Base-by-base conservation (phyloP, 2,888 invertebrate species). In the Carcina quercana region DNA sequence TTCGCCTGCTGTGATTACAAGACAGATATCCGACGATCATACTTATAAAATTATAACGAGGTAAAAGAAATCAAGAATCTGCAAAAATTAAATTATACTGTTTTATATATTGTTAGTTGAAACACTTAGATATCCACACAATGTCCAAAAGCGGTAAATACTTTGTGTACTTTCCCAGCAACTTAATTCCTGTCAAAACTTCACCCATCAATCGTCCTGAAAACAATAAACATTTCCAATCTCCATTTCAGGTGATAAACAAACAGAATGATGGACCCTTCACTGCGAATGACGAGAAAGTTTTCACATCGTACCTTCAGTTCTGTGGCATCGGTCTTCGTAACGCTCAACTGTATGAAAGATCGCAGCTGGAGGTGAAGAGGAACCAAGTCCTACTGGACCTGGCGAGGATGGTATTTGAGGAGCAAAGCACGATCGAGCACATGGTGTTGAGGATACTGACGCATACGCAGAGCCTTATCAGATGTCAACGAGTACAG, bases 261-360 rank as follows among this genome's bases (percentile, higher is more conserved):
- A 95, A 95, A 84, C 89, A 93, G 52, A 92, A 91, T 65, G 93
- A 94, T 57, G 88, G 91, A 38, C 90, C 91, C 38, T 95, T 95
- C 79, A 94, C 94, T 32, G 79, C 88, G 40, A 89, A 90, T 65
- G 98, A 98, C 80, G 97, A 97, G 84, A 87, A 94, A 70, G 91
- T 97, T 34, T 97, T 97, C 80, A 86, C 92, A 36, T 91, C 95
- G 57, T 97, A 97, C 85, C 88, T 97, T 41, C 96, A 96, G 74
- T 97, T 97, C 80, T 97, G 97, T 79, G 97, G 97, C 40, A 97
- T 97, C 51, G 97, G 97, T 2, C 86, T 97, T 32, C 89, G 95
- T 40, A 97, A 97, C 73, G 97, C 97, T n/a, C 96, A 96, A 71
- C 87, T 97, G 21, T 97, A 96, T 71, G 96, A 97, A 79, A 90